Conservation (phyloP, 2,797 vertebrate genomes). For the Monodelphis domestica region DNA sequence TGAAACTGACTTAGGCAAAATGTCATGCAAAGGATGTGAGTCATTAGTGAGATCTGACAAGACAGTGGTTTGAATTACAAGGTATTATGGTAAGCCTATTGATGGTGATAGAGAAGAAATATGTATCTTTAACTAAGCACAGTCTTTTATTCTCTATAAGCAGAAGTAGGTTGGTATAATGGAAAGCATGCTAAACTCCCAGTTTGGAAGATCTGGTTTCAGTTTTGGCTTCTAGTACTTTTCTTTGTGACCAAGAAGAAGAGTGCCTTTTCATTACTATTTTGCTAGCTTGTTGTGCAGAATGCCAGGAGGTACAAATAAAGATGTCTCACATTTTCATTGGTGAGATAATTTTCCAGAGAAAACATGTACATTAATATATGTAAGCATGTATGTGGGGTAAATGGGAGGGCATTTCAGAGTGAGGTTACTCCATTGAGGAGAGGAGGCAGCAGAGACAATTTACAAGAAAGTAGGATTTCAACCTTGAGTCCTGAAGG, state of each 20-base stretch:
- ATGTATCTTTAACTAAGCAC: slow-evolving; percentile 21
- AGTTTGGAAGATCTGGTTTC: too few species aligned
- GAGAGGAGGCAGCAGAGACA: neutral
- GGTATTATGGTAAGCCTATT: neutral
- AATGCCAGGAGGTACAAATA: too few species aligned
- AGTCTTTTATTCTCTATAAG: too few species aligned
- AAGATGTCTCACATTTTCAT: too few species aligned
- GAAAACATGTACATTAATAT: neutral
- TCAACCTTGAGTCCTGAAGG: neutral
- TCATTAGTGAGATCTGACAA: slow-evolving; percentile 22
- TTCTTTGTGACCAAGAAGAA: too few species aligned
- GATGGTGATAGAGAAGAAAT: neutral
- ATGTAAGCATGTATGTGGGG: neutral
- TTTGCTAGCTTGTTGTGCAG: too few species aligned
- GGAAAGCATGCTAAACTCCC: too few species aligned
- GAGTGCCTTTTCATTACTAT: too few species aligned
- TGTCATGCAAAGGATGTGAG: neutral
- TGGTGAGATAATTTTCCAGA: neutral
- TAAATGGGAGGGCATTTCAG: neutral
- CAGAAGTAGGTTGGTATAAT: too few species aligned
- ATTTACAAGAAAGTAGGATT: neutral
- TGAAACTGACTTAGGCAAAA: neutral
- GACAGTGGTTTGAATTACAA: slow-evolving; percentile 35
- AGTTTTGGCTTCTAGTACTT: too few species aligned
- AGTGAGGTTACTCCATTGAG: neutral